These are phyloP conservation scores for Melipona quadrifasciata DNA, from an alignment of 1,140 invertebrate genomes.

Conservation along the genomic window DNA sequence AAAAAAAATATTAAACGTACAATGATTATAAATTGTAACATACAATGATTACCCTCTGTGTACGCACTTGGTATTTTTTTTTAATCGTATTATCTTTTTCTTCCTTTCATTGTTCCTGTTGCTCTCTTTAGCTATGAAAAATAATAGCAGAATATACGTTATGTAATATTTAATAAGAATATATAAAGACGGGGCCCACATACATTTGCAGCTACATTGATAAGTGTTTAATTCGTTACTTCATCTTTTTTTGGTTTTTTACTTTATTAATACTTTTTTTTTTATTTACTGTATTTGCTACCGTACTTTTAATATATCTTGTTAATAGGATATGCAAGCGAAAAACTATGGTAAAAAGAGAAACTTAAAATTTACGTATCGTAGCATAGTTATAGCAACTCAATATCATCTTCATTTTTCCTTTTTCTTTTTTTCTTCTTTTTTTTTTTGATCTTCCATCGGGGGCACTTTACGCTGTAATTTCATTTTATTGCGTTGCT, in stretches of 20 bases:
- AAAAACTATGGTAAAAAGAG: constrained; percentile 63
- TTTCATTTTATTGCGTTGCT: not conserved
- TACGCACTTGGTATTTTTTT: constrained; percentile 50
- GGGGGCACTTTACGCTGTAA: not conserved
- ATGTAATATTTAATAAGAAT: constrained; percentile 80
- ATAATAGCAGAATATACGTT: constrained; percentile 79
- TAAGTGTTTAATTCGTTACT: constrained; percentile 68
- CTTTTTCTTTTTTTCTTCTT: not conserved
- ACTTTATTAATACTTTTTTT: constrained; percentile 64
- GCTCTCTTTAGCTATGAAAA: constrained; percentile 75
- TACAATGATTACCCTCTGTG: constrained; percentile 51
- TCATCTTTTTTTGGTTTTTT: constrained; percentile 62
- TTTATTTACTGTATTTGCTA: constrained; percentile 65
- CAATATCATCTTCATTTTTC: not conserved
- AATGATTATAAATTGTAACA: constrained; percentile 60
- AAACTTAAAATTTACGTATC: constrained; percentile 63
- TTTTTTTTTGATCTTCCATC: not conserved
- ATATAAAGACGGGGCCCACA: constrained; percentile 77
- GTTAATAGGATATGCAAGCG: constrained; percentile 68
- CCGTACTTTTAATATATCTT: constrained; percentile 68
- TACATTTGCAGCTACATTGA: constrained; percentile 74
- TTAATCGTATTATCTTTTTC: constrained; percentile 31
- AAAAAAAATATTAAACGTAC: constrained; percentile 58
- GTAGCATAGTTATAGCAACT: constrained; percentile 38
- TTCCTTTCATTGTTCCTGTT: constrained; percentile 46